These are phyloP conservation scores for Antechinus stuartii DNA, from an alignment of 2,113 vertebrate species.

Conservation along the genomic window DNA sequence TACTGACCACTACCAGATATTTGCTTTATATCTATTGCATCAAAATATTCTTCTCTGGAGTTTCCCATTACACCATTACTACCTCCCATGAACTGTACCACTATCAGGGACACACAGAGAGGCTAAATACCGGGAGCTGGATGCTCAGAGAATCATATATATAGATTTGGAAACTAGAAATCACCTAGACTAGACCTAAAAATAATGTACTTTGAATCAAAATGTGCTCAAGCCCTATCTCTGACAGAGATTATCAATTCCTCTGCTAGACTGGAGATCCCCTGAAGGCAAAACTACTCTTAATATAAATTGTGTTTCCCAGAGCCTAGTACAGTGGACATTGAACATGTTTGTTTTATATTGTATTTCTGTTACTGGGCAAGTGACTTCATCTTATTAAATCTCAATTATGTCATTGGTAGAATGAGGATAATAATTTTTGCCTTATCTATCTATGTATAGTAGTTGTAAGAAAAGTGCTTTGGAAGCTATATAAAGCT, in stretches of 20 bases:
- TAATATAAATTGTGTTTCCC: background rate
- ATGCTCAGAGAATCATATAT: background rate
- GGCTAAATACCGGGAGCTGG: background rate
- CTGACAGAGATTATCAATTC: background rate
- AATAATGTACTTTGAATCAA: background rate
- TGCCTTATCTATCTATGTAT: background rate
- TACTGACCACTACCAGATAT: background rate
- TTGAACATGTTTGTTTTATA: background rate
- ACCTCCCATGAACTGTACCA: background rate
- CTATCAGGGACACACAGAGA: background rate
- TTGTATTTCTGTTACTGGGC: background rate
- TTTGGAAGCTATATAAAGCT: background rate
- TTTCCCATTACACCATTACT: background rate
- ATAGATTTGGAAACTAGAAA: background rate
- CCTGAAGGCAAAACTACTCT: background rate
- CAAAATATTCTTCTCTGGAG: background rate
- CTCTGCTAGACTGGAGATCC: background rate
- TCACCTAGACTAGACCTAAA: background rate
- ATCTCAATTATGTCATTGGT: background rate
- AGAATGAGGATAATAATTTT: background rate
- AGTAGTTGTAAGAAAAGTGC: background rate
- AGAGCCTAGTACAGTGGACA: background rate
- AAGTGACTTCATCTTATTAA: background rate
- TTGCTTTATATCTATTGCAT: background rate
- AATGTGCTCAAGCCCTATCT: background rate